Percentiles rank a stretch among this genome's conserved stretches.
Conservation (phyloP, 2,113 vertebrate species). For the Cariama cristata region DNA sequence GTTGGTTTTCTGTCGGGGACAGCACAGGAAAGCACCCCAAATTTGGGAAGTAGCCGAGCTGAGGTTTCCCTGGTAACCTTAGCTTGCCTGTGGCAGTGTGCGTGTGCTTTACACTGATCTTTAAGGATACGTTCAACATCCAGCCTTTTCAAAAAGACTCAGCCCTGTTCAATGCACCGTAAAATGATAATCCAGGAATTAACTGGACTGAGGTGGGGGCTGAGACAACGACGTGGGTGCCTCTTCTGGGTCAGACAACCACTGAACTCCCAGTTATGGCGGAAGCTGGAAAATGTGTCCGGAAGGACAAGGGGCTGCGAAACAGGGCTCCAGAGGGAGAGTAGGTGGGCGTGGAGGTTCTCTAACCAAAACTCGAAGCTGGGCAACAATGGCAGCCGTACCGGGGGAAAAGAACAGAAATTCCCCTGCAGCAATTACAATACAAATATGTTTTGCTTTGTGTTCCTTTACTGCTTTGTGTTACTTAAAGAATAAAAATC, state of each 20-base stretch:
- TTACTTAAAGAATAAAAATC: neutral
- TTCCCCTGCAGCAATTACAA: neutral
- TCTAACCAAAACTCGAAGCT: neutral
- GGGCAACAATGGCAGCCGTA: rapidly evolving
- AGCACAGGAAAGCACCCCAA: neutral
- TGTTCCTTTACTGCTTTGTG: neutral
- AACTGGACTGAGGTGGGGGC: neutral
- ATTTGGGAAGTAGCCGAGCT: rapidly evolving
- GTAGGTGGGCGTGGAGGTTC: neutral
- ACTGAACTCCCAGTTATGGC: too few species aligned
- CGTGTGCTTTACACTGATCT: neutral
- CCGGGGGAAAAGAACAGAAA: too few species aligned
- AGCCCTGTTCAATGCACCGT: rapidly evolving
- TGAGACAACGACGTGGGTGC: neutral
- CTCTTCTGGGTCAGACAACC: too few species aligned
- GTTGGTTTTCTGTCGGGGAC: too few species aligned
- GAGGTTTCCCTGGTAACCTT: neutral
- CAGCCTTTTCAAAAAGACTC: neutral
- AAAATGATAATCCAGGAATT: neutral
- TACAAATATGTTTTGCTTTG: neutral
- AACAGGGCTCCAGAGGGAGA: neutral
- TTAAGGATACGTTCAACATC: neutral
- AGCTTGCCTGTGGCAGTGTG: neutral
- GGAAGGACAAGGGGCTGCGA: neutral
- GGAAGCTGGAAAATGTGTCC: neutral